phyloP scores from a whole-genome alignment of 2,888 invertebrate genomes.

The Cactoblastis cactorum region DNA sequence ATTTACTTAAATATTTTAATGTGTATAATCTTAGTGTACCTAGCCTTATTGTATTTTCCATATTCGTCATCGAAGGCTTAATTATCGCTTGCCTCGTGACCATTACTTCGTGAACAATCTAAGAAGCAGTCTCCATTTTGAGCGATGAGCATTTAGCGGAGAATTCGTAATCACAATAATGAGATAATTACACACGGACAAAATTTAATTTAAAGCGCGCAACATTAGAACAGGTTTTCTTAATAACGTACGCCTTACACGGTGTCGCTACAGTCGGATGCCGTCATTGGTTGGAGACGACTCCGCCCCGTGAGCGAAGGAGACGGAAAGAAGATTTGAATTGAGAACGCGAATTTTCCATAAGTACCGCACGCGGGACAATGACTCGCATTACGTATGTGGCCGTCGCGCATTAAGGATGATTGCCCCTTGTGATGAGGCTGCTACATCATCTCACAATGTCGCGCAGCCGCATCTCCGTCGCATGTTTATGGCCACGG shows the following conservation, averaged over 20 bases:
- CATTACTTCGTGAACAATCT: slow-evolving; percentile 49
- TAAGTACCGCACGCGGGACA: slow-evolving; percentile 78
- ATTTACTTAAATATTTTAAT: slow-evolving; percentile 33
- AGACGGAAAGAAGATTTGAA: slow-evolving; percentile 78
- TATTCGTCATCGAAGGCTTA: slow-evolving; percentile 40
- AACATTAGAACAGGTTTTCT: slow-evolving; percentile 80
- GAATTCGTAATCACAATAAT: slow-evolving; percentile 79
- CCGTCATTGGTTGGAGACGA: slow-evolving; percentile 74
- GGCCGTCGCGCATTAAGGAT: slow-evolving; percentile 77
- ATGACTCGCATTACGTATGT: slow-evolving; percentile 80
- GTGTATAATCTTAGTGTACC: slow-evolving; percentile 34
- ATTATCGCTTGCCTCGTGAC: slow-evolving; percentile 52
- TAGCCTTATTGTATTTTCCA: slow-evolving; percentile 34
- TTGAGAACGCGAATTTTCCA: slow-evolving; percentile 80
- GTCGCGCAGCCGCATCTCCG: slow-evolving; percentile 67
- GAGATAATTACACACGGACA: slow-evolving; percentile 79
- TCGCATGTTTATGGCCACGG: slow-evolving; percentile 65
- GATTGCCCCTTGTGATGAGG: slow-evolving; percentile 79
- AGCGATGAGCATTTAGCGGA: slow-evolving; percentile 73
- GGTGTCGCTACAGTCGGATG: slow-evolving; percentile 73
- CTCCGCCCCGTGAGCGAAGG: slow-evolving; percentile 78
- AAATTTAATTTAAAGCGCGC: slow-evolving; percentile 80
- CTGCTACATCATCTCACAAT: slow-evolving; percentile 75
- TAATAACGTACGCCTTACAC: slow-evolving; percentile 79
- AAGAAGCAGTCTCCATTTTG: slow-evolving; percentile 66